These are phyloP conservation scores for Proisotoma minuta DNA, from an alignment of 2,888 invertebrate genomes.

Conservation along the genomic window DNA sequence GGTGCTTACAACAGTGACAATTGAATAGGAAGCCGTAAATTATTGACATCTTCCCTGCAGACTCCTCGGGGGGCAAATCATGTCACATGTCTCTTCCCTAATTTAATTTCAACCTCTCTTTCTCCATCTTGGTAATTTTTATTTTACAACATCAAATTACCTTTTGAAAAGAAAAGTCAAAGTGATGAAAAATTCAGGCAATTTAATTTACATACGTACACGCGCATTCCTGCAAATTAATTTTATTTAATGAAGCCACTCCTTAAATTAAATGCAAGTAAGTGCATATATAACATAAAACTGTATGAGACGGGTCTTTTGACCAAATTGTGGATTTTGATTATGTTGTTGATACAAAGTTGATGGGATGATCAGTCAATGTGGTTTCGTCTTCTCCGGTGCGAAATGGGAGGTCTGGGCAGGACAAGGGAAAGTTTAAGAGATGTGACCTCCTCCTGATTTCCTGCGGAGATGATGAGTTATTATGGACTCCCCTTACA, in stretches of 20 bases:
- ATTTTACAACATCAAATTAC: neutral
- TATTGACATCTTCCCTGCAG: constrained; percentile 12
- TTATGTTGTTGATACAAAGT: constrained; percentile 1
- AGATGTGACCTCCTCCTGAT: constrained; percentile 9
- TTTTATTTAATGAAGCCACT: no score
- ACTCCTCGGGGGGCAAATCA: constrained; percentile 3
- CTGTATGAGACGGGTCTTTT: no score
- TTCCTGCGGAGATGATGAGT: constrained; percentile 46
- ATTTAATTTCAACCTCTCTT: neutral
- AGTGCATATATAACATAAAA: no score
- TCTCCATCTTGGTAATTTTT: neutral
- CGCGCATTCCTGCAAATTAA: no score
- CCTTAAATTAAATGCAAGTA: no score
- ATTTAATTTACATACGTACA: no score
- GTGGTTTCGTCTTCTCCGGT: constrained; percentile 14
- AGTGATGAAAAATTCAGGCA: constrained; percentile 1
- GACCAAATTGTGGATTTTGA: neutral
- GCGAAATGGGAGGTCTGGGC: constrained; percentile 45
- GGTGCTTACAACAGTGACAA: constrained; percentile 26
- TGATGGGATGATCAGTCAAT: constrained; percentile 7
- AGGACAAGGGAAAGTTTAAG: constrained; percentile 6
- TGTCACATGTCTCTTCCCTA: neutral
- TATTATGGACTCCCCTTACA: constrained; percentile 46
- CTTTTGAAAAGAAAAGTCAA: neutral
- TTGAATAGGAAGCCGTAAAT: constrained; percentile 15